Base-by-base conservation (phyloP, 2,888 invertebrate species). In the Strigamia transsilvanica region DNA sequence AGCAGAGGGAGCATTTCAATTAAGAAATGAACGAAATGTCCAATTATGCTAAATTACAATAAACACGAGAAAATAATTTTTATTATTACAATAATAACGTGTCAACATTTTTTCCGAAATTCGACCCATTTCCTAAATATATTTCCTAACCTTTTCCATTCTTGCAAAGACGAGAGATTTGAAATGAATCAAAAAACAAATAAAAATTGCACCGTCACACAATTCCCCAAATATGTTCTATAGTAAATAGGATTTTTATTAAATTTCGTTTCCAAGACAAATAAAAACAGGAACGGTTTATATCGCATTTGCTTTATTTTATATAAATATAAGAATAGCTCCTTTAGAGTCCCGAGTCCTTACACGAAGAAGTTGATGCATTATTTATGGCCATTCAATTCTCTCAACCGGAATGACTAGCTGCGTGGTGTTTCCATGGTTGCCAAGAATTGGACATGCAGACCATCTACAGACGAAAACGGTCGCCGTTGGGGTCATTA, bases 351-450 rank as follows among this genome's bases (percentile, higher is more conserved):
- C 73, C n/a, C 32, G 32, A 73, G 27, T 27, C 27, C 27, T 27
- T 27, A 27, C n/a, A n/a, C 73, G 32, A 73, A 73, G 27, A 73
- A 23, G 27, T 73, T 73, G 23, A 73, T 73, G 73, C 73, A 73
- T 73, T 73, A 73, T 73, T 73, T 13, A 73, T 73, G 13, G 32
- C 73, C 73, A 73, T 32, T 12, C 73, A 27, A 73, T 32, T 73
- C 73, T 73, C 23, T 73, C 73, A 32, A 12, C 73, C 73, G 73
- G 73, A 73, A 73, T 73, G 73, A 73, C 73, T 73, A 73, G 73
- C 73, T 13, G 27, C 73, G 73, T 61, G 5, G 61, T 61, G 61
- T 73, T 73, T 73, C 73, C 73, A 27, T 73, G 73, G 27, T 73
- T 73, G 73, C 73, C 61, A 66, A 12, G 21, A 27, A 73, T 23